phyloP scores from a whole-genome alignment of 2,797 vertebrate species.

The Eutrigla gurnardus region DNA sequence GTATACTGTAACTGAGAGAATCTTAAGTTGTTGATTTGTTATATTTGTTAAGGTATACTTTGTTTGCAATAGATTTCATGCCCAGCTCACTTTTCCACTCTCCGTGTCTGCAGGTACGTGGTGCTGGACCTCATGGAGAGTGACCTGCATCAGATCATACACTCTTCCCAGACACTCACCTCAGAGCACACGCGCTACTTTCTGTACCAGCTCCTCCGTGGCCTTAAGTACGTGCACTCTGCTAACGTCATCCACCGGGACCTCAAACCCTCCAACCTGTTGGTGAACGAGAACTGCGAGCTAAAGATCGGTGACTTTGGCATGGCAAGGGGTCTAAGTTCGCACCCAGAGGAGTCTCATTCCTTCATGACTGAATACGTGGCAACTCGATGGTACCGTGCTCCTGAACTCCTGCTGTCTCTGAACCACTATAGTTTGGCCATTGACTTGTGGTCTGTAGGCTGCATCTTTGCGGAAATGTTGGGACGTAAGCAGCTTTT shows the following conservation, averaged over 20 bases:
- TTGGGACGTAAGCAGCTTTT: constrained; percentile 92
- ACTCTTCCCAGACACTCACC: constrained; percentile 90
- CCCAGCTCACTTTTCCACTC: constrained; percentile 1
- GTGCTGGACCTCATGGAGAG: constrained; percentile 96
- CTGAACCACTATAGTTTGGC: constrained; percentile 93
- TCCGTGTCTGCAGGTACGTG: constrained; percentile 85
- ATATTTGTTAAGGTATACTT: neutral
- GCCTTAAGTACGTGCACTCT: constrained; percentile 94
- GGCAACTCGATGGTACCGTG: constrained; percentile 95
- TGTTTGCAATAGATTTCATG: neutral
- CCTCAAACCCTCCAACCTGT: constrained; percentile 93
- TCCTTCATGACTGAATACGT: constrained; percentile 96
- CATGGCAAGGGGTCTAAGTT: constrained; percentile 93
- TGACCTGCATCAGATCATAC: constrained; percentile 94
- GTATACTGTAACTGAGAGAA: neutral
- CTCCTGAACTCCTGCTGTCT: constrained; percentile 93
- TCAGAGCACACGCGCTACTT: constrained; percentile 93
- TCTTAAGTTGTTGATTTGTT: neutral
- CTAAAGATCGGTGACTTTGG: constrained; percentile 95
- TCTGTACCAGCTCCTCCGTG: constrained; percentile 93
- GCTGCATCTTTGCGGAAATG: constrained; percentile 96
- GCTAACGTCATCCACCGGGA: constrained; percentile 94
- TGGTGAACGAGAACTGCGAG: constrained; percentile 95
- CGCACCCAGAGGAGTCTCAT: constrained; percentile 88
- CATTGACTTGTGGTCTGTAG: constrained; percentile 95